Conservation (phyloP, 2,113 vertebrate species). For the Spea bombifrons region DNA sequence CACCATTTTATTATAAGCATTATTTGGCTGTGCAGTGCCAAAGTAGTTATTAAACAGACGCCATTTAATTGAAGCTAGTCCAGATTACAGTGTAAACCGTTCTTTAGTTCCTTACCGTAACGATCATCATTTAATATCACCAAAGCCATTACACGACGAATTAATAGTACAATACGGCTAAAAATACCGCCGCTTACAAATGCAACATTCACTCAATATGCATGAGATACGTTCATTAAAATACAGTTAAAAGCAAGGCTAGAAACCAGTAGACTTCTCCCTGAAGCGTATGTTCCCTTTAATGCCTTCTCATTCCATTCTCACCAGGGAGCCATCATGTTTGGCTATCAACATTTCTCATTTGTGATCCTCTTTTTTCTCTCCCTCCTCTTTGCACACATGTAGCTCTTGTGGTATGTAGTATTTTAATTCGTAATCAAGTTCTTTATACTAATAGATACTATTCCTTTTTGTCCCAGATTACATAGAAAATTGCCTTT, state of each 20-base stretch:
- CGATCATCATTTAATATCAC: slow-evolving; percentile 27
- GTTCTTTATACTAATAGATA: too few relatives aligned
- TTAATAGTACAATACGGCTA: slow-evolving; percentile 21
- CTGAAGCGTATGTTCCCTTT: slow-evolving; percentile 20
- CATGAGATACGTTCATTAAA: slow-evolving; percentile 43
- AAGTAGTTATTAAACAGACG: slow-evolving; percentile 8
- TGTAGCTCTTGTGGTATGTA: too few relatives aligned
- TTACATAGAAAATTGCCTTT: too few relatives aligned
- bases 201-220: slow-evolving; percentile 26
- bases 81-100: slow-evolving; percentile 6
- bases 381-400: too few relatives aligned
- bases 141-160: slow-evolving; percentile 26
- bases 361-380: not conserved
- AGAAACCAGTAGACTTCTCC: slow-evolving; percentile 36
- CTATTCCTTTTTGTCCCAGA: too few relatives aligned
- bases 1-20: not conserved
- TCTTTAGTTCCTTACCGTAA: not conserved
- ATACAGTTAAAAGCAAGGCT: slow-evolving; percentile 20
- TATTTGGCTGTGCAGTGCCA: slow-evolving; percentile 2
- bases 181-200: slow-evolving; percentile 37
- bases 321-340: slow-evolving; percentile 39
- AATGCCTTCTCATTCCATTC: slow-evolving; percentile 35
- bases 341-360: slow-evolving; percentile 37
- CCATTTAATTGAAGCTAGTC: slow-evolving; percentile 18
- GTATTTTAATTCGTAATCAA: too few relatives aligned